These are phyloP conservation scores for Enhydra lutris DNA, from an alignment of 2,113 vertebrate genomes.

Conservation along the genomic window DNA sequence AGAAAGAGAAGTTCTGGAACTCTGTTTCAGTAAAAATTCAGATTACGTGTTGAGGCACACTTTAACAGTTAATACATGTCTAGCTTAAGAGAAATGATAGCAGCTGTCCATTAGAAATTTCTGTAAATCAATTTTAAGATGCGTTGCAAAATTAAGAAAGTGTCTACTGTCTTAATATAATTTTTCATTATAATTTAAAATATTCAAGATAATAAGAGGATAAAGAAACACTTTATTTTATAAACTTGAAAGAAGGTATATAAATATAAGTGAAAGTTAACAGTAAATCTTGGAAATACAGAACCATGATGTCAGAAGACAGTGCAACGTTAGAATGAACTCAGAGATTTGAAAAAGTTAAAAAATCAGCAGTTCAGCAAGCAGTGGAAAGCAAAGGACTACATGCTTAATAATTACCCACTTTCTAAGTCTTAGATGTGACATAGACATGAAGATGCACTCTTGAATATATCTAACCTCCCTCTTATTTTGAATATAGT, in stretches of 20 bases:
- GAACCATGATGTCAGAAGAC: not conserved
- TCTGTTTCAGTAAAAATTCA: not conserved
- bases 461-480: not conserved
- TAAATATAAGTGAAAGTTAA: not conserved
- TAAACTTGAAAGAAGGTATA: not conserved
- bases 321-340: not conserved
- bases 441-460: not conserved
- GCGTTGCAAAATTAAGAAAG: not conserved
- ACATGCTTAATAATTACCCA: not conserved
- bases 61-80: not conserved
- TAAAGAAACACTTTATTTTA: not conserved
- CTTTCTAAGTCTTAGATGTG: not conserved
- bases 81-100: not conserved
- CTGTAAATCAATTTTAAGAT: not conserved
- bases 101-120: not conserved
- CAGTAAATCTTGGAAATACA: not conserved
- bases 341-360: not conserved
- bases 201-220: not conserved
- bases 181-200: not conserved
- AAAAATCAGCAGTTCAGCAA: not conserved
- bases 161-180: not conserved
- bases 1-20: not conserved
- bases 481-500: not conserved
- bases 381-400: not conserved
- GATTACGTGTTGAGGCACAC: not conserved